Base-by-base conservation (phyloP, 2,888 invertebrate genomes). In the Drosophila niveifrons region DNA sequence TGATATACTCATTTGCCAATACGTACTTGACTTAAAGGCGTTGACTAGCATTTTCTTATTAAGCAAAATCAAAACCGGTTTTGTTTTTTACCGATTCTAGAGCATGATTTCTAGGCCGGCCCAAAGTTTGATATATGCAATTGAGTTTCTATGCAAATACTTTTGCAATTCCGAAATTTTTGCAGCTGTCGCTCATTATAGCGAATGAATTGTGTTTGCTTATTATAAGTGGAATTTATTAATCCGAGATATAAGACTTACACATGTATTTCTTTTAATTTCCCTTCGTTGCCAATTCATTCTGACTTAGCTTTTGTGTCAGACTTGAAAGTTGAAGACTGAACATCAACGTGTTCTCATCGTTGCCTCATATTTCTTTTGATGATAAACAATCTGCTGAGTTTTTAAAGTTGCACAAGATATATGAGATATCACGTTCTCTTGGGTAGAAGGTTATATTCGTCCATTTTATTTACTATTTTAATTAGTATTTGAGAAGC, bases 41-140 rank as follows among this genome's bases (percentile, higher is more conserved):
- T 46, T 7, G 23, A 36, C 36, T 11, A 55, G 39, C 9, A 9
- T 41, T 65, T 57, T 79, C n/a, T 3, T 39, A 55, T 44, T 63
- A 51, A 52, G 57, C 53, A 63, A 73, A 76, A 6, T 11, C 64
- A n/a, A 77, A 82, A 82, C 81, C 85, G 79, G 85, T 82, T 82
- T 11, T 46, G 56, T n/a, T n/a, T n/a, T n/a, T n/a, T n/a, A 36
- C 15, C 59, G 67, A 76, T 82, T 76, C 82, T 82, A 80, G 73
- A 86, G 73, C 76, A 71, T 46, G 56, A 55, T 70, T 55, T 69
- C 43, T 67, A 51, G 47, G 50, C 53, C 68, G 50, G 58, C 56
- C 8, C 34, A 18, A 51, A 34, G 23, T 41, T 36, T 50, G 31
- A 48, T 53, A 28, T 58, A 48, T 57, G 46, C 29, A 51, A 72